Evolutionary conservation across 1,140 invertebrate genomes (phyloP), one percentile per base, ranked within the genome.

Genomic region (Spodoptera litura): DNA sequence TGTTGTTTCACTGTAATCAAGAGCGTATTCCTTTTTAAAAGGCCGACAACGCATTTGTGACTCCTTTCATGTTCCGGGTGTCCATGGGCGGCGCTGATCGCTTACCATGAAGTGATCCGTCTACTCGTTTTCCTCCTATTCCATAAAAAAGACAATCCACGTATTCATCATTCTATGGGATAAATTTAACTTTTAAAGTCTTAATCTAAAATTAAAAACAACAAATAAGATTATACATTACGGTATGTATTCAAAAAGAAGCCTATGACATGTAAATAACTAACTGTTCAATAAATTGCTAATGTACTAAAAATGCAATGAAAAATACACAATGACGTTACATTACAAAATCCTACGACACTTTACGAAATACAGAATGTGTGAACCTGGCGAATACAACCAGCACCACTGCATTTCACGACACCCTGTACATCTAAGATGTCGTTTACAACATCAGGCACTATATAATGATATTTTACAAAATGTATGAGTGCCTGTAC

Each of bases 221-320:
- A 27, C 15, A 58, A 44, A 78, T 56, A 77, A 70, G 12, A 56
- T 56, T 71, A 55, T 56, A 71, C 52, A 71, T 56, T 56, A 71
- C 35, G 53, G 52, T 71, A 71, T 71, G 52, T 71, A 81, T 74
- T 78, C 66, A 68, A 81, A 81, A 78, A n/a, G 71, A 71, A 62
- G 71, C 27, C 74, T 70, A 70, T n/a, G 38, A 70, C 66, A 70
- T 70, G 25, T 53, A 66, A 56, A 20, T 56, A 44, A 10, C 38
- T 27, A 68, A 68, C 49, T 13, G 44, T 70, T 52, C 25, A 70
- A 70, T 5, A 31, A 52, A 52, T 52, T 27, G 44, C 64, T 68
- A 68, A 31, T 53, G 12, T n/a, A 52, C 66, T 70, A 52, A 70
- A 70, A 70, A 70, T 70, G 66, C 66, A 52, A 70, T 52, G 49